phyloP scores from a whole-genome alignment of 2,113 vertebrate species.

The Bubalus kerabau region DNA sequence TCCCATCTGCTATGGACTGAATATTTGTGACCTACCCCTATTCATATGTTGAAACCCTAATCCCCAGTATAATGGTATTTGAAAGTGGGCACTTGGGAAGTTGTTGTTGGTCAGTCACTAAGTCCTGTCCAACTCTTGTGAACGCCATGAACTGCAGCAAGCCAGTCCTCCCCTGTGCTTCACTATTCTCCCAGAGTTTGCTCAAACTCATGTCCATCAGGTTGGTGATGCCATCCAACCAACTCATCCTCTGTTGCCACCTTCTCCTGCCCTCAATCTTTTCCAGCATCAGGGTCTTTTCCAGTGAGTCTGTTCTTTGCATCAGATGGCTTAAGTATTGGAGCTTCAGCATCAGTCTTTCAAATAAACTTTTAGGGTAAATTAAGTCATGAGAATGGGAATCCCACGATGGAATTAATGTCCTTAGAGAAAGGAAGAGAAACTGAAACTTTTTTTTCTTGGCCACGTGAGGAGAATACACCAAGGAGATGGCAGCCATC shows the following conservation, averaged over 20 bases:
- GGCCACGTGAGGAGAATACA: not conserved
- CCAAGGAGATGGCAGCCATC: not conserved
- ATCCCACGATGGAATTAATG: not conserved
- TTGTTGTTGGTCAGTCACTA: not conserved
- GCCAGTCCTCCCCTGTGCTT: not conserved
- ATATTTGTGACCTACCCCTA: not conserved
- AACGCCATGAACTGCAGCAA: not conserved
- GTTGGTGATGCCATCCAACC: not conserved
- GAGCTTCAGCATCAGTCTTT: not conserved
- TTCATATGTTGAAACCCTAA: not conserved
- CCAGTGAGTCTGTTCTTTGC: not conserved
- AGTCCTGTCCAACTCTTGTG: not conserved
- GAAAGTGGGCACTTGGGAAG: not conserved
- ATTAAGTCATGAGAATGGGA: not conserved
- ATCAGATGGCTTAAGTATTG: not conserved
- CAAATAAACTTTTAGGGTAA: not conserved
- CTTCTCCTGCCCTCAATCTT: not conserved
- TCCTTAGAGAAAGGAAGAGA: not conserved
- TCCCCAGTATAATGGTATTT: not conserved
- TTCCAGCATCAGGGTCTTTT: not conserved
- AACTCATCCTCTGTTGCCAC: not conserved
- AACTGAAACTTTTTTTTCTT: not conserved
- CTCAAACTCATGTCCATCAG: not conserved
- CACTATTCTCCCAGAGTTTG: not conserved
- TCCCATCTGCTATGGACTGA: not conserved